Evolutionary conservation across 2,888 invertebrate species (phyloP).

Genomic region (Scaptomyza flava): DNA sequence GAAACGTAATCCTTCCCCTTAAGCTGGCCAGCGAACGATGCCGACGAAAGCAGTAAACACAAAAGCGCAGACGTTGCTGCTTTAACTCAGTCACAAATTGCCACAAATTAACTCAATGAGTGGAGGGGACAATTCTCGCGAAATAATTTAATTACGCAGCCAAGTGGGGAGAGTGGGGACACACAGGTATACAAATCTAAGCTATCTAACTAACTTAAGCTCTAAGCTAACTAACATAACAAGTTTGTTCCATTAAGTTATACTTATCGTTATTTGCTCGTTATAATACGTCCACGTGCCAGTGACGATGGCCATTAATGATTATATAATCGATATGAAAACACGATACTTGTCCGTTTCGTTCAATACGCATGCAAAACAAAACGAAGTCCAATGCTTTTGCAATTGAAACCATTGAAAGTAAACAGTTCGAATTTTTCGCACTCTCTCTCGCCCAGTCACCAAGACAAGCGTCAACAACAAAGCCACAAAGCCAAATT

Average conservation of each 20-base stretch:
- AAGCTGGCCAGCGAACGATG: slow-evolving; percentile 6
- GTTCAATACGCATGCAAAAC: slow-evolving; percentile 35
- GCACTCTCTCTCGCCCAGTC: slow-evolving; percentile 22
- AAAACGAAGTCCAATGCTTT: slow-evolving; percentile 27
- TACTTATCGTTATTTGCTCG: slow-evolving; percentile 52
- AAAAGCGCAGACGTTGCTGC: slow-evolving; percentile 53
- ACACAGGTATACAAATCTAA: background rate
- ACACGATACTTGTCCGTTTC: slow-evolving; percentile 13
- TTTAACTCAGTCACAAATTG: slow-evolving; percentile 57
- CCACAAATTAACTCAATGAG: slow-evolving; percentile 76
- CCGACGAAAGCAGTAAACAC: slow-evolving; percentile 14
- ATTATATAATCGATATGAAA: slow-evolving; percentile 71
- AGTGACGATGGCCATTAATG: slow-evolving; percentile 39
- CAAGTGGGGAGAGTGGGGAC: slow-evolving; percentile 1
- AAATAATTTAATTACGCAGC: slow-evolving; percentile 72
- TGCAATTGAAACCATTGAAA: slow-evolving; percentile 47
- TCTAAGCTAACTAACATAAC: too few species aligned
- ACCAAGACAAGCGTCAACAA: slow-evolving; percentile 44
- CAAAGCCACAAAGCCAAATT: slow-evolving; percentile 38
- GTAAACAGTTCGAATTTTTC: slow-evolving; percentile 36
- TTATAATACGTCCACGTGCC: slow-evolving; percentile 52
- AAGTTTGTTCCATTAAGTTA: slow-evolving; percentile 30
- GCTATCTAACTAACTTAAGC: background rate
- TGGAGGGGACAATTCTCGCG: slow-evolving; percentile 41
- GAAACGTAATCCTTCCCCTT: slow-evolving; percentile 32